Evolutionary conservation across 2,113 vertebrate species (phyloP).

Genomic region (Meleagris gallopavo): DNA sequence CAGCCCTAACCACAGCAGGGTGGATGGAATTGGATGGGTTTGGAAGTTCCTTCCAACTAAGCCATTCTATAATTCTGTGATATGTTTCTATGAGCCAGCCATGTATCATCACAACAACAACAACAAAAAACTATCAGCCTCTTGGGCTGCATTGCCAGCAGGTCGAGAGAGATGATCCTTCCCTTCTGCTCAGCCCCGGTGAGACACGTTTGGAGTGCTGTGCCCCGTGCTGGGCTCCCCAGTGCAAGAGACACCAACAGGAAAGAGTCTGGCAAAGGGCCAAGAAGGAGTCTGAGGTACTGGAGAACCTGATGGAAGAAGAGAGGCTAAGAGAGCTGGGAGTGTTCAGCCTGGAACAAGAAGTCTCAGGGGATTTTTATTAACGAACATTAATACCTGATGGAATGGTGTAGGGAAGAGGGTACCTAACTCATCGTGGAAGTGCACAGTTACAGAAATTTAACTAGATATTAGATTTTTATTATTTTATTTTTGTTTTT

Average conservation of each 20-base stretch:
- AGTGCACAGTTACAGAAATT: background rate
- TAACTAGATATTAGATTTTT: background rate
- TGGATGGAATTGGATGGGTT: background rate
- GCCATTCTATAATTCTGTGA: background rate
- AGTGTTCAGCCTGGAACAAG: background rate
- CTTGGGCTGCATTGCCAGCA: background rate
- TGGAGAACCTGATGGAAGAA: background rate
- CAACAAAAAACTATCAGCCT: background rate
- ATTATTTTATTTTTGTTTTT: background rate
- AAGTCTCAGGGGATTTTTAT: background rate
- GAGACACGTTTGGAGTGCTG: background rate
- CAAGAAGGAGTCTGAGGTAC: accelerated
- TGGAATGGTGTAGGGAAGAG: background rate
- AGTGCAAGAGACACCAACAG: background rate
- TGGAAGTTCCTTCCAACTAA: background rate
- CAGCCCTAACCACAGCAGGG: background rate
- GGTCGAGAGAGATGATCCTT: accelerated
- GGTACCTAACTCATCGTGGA: background rate
- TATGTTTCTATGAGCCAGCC: background rate
- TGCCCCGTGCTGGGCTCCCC: background rate
- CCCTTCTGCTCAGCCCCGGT: background rate
- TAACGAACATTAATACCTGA: accelerated
- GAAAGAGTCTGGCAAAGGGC: background rate
- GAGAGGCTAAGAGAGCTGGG: background rate
- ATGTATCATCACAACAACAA: background rate